Evolutionary conservation across 92 coral and sea anemone genomes (phyloP).

Genomic region (Parazoanthus darwini): DNA sequence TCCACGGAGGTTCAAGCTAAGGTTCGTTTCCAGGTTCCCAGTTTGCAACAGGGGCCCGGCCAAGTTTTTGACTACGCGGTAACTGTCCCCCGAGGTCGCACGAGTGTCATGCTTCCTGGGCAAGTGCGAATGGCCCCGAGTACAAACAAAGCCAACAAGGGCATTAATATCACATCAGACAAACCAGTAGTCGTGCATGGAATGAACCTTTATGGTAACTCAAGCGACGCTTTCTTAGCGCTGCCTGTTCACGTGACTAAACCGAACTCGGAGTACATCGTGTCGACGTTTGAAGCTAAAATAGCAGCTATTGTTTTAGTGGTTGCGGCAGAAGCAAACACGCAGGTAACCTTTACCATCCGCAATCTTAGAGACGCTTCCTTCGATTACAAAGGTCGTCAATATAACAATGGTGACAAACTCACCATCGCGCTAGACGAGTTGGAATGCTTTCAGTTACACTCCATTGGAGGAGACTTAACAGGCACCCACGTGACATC

Average conservation of each 20-base stretch:
- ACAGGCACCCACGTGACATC: constrained; percentile 78
- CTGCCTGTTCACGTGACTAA: constrained; percentile 62
- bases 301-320: constrained; percentile 65
- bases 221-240: constrained; percentile 83
- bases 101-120: constrained; percentile 60
- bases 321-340: constrained; percentile 65
- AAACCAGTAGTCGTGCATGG: constrained; percentile 76
- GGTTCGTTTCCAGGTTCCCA: constrained; percentile 55
- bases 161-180: constrained; percentile 70
- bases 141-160: constrained; percentile 56
- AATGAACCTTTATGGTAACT: constrained; percentile 35
- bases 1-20: constrained; percentile 55
- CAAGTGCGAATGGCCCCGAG: constrained; percentile 48
- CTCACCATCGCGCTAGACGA: constrained; percentile 51
- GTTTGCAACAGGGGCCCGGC: not conserved
- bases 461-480: constrained; percentile 48
- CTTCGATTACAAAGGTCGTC: not conserved
- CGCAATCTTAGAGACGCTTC: not conserved
- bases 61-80: constrained; percentile 1
- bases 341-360: constrained; percentile 56
- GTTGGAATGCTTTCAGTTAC: constrained; percentile 70
- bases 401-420: constrained; percentile 47
- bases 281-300: constrained; percentile 62
- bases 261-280: constrained; percentile 68
- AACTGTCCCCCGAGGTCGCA: constrained; percentile 48